Base-by-base conservation (phyloP, 2,888 invertebrate species). In the Cheilosia vulpina region DNA sequence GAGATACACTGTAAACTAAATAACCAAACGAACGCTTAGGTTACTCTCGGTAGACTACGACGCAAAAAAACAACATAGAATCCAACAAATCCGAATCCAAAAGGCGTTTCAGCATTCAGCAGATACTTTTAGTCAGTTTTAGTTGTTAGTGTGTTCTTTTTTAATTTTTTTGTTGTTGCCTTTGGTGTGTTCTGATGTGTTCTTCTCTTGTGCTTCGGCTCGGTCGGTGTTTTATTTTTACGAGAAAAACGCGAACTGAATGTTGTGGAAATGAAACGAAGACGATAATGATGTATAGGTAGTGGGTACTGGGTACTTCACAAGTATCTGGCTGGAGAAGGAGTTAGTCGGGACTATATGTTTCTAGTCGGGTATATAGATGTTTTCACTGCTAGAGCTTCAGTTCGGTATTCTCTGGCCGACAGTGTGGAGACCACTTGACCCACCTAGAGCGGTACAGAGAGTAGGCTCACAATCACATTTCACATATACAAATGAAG, bases 1-100 rank as follows among this genome's bases (percentile, higher is more conserved):
- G 85, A 85, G 85, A 80, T 85, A 81, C 80, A 85, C 66, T 85
- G 71, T 43, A 72, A 81, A 85, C 85, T 85, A 73, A 85, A 85
- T 63, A 77, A 7, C n/a, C 34, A 79, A 75, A 55, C 52, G 34
- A 71, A 75, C 69, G 45, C 80, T 75, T 34, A 72, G 68, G 82
- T 68, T 78, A 63, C 78, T 83, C 72, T 78, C 78, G 53, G 65
- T 77, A 63, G 21, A 15, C 31, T 65, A 76, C 71, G 72, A 71
- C 69, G 63, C 63, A 83, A 60, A 83, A 81, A 75, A 52, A 24
- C n/a, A 71, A 80, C 85, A 73, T 72, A 77, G 81, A 72, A 85
- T 77, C 24, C 58, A 17, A 69, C 38, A 34, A 55, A 63, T 19
- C 24, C 58, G 11, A 63, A 57, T n/a, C 53, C 53, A 24, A 76